Evolutionary conservation across 2,797 vertebrate genomes (phyloP).

Genomic region (Heliangelus exortis): DNA sequence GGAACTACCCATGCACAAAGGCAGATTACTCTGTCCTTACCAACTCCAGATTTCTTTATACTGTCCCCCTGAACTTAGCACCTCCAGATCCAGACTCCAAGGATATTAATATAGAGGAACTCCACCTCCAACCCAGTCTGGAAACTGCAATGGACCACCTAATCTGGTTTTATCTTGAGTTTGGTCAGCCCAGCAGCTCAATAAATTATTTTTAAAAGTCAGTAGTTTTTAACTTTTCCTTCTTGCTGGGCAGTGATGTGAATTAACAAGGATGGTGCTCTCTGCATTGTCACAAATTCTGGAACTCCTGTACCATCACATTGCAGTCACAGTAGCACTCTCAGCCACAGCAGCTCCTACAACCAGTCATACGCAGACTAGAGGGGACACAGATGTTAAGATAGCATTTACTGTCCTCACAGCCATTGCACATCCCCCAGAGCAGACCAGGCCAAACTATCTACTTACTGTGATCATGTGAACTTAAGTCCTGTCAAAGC

Average conservation of each 20-base stretch:
- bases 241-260: neutral
- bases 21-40: neutral
- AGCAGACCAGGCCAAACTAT: neutral
- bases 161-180: neutral
- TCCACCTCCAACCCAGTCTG: neutral
- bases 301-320: neutral
- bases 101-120: neutral
- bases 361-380: accelerated
- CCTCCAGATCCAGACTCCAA: neutral
- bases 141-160: neutral
- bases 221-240: neutral
- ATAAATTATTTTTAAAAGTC: neutral
- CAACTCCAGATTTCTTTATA: neutral
- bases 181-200: neutral
- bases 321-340: neutral
- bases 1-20: neutral
- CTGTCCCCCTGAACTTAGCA: neutral
- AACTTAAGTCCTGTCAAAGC: neutral
- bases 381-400: neutral
- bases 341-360: neutral
- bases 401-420: neutral
- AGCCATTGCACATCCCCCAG: neutral
- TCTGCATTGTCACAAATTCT: neutral
- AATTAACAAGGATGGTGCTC: neutral
- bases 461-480: neutral